Conservation (phyloP, 2,113 vertebrate species). For the Bambusicola thoracicus region DNA sequence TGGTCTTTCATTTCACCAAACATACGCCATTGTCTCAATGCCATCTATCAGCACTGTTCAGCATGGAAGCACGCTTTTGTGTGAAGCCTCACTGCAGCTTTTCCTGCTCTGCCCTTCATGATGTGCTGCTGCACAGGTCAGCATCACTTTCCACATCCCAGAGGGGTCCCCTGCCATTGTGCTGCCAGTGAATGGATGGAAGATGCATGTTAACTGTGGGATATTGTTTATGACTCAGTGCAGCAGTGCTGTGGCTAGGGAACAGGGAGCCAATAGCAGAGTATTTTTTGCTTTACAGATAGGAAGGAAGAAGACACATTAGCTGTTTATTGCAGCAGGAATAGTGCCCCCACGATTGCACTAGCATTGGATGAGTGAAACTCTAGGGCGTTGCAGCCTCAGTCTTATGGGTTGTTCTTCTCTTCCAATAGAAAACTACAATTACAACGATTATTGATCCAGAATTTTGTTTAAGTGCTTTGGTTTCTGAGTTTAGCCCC, state of each 20-base stretch:
- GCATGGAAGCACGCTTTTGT: background rate
- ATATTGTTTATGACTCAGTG: background rate
- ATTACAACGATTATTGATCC: slow-evolving; percentile 32
- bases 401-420: background rate
- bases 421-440: slow-evolving; percentile 33
- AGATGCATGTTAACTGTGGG: accelerated
- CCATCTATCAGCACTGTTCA: background rate
- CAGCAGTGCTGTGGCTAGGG: background rate
- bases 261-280: background rate
- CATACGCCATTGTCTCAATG: background rate
- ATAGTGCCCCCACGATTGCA: background rate
- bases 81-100: background rate
- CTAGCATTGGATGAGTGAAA: background rate
- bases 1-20: background rate
- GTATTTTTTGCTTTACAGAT: background rate
- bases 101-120: background rate
- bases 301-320: background rate
- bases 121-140: background rate
- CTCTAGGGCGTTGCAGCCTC: background rate
- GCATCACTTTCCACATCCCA: background rate
- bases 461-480: slow-evolving; percentile 47
- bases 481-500: slow-evolving; percentile 24
- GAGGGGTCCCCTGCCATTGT: background rate
- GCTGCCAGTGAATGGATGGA: background rate
- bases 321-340: slow-evolving; percentile 21